A percentile compares a stretch with the other conserved stretches of the same genome.
phyloP scores from a whole-genome alignment of 2,888 invertebrate species.

The Aleiodes alternator region DNA sequence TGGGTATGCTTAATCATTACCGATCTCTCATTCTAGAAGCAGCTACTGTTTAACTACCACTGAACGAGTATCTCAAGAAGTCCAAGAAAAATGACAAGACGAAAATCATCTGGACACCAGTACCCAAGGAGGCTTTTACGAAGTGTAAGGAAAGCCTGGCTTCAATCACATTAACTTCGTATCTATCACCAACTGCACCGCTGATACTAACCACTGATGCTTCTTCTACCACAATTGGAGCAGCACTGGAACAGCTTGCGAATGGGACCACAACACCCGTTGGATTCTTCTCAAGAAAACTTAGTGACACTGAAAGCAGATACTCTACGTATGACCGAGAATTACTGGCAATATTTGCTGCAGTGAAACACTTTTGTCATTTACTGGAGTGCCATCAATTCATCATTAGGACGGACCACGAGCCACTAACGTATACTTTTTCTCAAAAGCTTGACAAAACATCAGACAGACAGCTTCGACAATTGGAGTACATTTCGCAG shows the following conservation, averaged over 20 bases:
- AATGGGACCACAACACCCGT: not conserved
- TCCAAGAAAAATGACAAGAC: conserved; percentile 47
- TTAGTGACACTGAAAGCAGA: too few species aligned
- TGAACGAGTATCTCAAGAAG: conserved; percentile 35
- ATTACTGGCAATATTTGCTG: too few species aligned
- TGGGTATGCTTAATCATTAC: conserved; percentile 47
- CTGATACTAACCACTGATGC: conserved; percentile 32
- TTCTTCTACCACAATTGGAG: conserved; percentile 22
- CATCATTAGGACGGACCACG: not conserved
- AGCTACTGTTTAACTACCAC: conserved; percentile 35
- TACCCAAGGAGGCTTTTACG: too few species aligned
- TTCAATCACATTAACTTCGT: too few species aligned
- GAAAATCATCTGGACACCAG: conserved; percentile 30
- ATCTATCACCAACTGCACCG: conserved; percentile 28
- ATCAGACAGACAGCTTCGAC: conserved; percentile 12
- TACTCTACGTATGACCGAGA: too few species aligned
- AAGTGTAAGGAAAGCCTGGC: too few species aligned
- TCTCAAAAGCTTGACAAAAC: conserved; percentile 2
- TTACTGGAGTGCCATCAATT: too few species aligned
- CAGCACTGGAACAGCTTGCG: not conserved
- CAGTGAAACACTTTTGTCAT: too few species aligned
- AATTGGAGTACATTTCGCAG: conserved; percentile 11
- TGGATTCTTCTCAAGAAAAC: conserved; percentile 9
- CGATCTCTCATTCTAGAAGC: conserved; percentile 33
- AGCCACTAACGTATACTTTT: conserved; percentile 11